These are phyloP conservation scores for Puffinus mauretanicus DNA, from an alignment of 2,113 vertebrate genomes.

Conservation along the genomic window DNA sequence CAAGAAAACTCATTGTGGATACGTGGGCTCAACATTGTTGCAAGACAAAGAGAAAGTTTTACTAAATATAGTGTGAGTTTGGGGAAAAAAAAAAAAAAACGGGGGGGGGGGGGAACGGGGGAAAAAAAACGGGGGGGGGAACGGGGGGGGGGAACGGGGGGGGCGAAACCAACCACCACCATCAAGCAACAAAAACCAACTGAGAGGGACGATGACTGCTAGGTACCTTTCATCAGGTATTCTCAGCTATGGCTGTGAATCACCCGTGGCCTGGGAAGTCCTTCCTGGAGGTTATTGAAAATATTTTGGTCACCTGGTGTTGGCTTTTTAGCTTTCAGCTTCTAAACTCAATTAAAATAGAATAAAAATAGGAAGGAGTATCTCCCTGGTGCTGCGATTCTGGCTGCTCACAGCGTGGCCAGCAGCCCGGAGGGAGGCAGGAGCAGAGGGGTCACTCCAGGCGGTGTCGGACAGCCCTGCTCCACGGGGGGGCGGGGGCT, in stretches of 20 bases:
- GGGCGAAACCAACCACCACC: not conserved
- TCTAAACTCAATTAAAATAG: not conserved
- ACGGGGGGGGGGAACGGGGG: too few relatives aligned
- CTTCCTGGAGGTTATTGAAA: not conserved
- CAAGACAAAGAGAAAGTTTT: not conserved
- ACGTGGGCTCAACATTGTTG: not conserved
- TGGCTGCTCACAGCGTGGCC: fast-evolving
- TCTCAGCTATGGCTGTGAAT: not conserved
- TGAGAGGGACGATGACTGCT: not conserved
- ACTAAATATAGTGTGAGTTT: not conserved
- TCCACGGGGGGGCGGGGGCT: fast-evolving
- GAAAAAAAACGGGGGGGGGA: not conserved
- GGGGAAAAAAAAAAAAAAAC: not conserved
- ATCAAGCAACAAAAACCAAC: not conserved
- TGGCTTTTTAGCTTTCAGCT: not conserved
- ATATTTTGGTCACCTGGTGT: not conserved
- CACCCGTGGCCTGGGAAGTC: not conserved
- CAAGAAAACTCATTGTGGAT: not conserved
- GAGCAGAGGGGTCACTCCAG: not conserved
- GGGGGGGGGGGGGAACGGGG: too few relatives aligned
- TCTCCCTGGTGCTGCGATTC: not conserved
- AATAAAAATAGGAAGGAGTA: not conserved
- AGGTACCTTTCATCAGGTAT: not conserved
- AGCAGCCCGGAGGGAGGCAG: not conserved
- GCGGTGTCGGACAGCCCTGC: not conserved